These are phyloP conservation scores for Leptopterna dolabrata DNA, from an alignment of 2,888 invertebrate genomes.

Conservation along the genomic window DNA sequence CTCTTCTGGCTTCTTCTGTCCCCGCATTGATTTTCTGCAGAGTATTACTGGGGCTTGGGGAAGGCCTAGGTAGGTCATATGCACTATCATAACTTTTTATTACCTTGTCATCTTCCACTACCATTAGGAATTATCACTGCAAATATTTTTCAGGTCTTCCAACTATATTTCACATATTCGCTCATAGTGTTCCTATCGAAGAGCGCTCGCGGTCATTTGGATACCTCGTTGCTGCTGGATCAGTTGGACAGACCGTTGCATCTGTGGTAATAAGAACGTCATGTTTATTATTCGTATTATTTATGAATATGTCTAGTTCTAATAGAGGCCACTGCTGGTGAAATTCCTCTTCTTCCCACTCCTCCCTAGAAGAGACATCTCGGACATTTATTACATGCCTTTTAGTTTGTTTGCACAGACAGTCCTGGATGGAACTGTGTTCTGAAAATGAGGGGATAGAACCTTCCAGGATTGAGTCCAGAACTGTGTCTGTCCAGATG, in stretches of 20 bases:
- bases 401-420: too few relatives aligned
- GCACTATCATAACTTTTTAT: not conserved
- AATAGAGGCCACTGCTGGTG: not conserved
- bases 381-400: too few relatives aligned
- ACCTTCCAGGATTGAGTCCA: too few relatives aligned
- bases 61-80: constrained; percentile 74
- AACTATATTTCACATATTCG: constrained; percentile 81
- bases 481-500: too few relatives aligned
- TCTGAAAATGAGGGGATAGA: too few relatives aligned
- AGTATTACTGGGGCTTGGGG: constrained; percentile 78
- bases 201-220: constrained; percentile 80
- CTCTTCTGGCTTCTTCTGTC: constrained; percentile 75
- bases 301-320: too few relatives aligned
- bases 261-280: constrained; percentile 71
- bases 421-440: too few relatives aligned
- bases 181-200: constrained; percentile 77
- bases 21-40: constrained; percentile 74
- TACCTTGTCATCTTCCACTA: not conserved
- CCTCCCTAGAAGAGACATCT: too few relatives aligned
- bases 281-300: too few relatives aligned
- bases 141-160: constrained; percentile 72
- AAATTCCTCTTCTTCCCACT: too few relatives aligned
- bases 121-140: not conserved
- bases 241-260: constrained; percentile 80
- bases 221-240: constrained; percentile 78